phyloP scores from a whole-genome alignment of 2,888 invertebrate genomes.

The Amphipoea oculea region DNA sequence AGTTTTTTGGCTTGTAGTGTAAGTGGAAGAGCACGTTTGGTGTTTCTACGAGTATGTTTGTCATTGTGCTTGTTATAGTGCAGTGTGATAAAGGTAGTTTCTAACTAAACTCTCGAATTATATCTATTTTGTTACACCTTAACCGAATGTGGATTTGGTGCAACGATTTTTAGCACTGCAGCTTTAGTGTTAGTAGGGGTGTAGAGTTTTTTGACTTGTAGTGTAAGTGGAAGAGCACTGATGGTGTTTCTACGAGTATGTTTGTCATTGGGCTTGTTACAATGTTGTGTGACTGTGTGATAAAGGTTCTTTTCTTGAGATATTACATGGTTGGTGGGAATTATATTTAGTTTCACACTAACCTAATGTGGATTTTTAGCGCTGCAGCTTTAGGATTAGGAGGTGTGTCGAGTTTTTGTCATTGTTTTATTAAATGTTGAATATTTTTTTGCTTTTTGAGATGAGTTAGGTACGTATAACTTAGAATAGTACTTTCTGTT shows the following conservation, averaged over 20 bases:
- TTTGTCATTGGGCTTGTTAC: background rate
- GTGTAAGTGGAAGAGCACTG: background rate
- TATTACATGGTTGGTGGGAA: slow-evolving; percentile 33
- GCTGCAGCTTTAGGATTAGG: slow-evolving; percentile 51
- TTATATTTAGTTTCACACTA: slow-evolving; percentile 75
- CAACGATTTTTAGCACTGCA: slow-evolving; percentile 75
- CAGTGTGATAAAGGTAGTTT: background rate
- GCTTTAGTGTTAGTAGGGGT: slow-evolving; percentile 46
- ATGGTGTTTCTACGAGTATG: background rate
- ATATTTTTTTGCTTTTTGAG: background rate
- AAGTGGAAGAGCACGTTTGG: slow-evolving; percentile 2
- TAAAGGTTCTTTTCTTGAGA: slow-evolving; percentile 54
- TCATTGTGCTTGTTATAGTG: background rate
- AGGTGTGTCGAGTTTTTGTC: slow-evolving; percentile 27
- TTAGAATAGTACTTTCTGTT: background rate
- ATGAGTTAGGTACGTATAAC: background rate
- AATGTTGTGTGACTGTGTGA: background rate
- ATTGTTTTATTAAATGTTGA: background rate
- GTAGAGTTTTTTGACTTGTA: slow-evolving; percentile 4
- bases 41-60: background rate
- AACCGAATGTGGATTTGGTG: slow-evolving; percentile 79
- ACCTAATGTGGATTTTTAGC: slow-evolving; percentile 78
- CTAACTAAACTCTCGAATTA: no score
- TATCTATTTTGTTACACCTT: slow-evolving; percentile 79
- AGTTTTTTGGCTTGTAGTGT: slow-evolving; percentile 36